Conservation (phyloP, 2,888 invertebrate species). For the Hemicrepidius hirtus region DNA sequence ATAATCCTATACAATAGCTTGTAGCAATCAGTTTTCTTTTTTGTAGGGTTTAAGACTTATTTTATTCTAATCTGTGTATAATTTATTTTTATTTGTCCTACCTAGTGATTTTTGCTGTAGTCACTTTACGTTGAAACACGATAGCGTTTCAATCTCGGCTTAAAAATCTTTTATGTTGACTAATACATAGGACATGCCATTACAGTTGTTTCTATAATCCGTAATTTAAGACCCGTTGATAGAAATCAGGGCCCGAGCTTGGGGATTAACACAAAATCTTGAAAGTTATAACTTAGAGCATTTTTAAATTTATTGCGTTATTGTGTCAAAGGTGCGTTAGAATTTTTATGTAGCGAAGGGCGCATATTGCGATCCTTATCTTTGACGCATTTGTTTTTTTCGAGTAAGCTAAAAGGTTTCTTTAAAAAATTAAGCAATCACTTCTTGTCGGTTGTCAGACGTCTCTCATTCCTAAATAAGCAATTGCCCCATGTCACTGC, state of each 20-base stretch:
- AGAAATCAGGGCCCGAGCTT: neutral
- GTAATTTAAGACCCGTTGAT: slow-evolving; percentile 4
- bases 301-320: neutral
- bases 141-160: neutral
- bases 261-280: slow-evolving; percentile 6
- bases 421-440: slow-evolving; percentile 58
- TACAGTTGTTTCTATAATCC: slow-evolving; percentile 4
- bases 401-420: slow-evolving; percentile 29
- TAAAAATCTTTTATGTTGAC: neutral
- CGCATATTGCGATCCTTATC: slow-evolving; percentile 21
- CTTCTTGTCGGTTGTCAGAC: slow-evolving; percentile 59
- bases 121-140: neutral
- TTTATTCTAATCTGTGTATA: neutral
- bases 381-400: slow-evolving; percentile 33
- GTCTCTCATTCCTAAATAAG: slow-evolving; percentile 61
- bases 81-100: neutral
- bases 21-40: too few species aligned
- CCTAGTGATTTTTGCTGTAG: neutral
- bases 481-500: slow-evolving; percentile 61
- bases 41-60: too few species aligned
- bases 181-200: neutral
- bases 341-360: slow-evolving; percentile 1
- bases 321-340: neutral
- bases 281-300: slow-evolving; percentile 4
- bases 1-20: too few species aligned